Evolutionary conservation across 1,140 invertebrate genomes (phyloP).

Genomic region (Elymnias hypermnestra): DNA sequence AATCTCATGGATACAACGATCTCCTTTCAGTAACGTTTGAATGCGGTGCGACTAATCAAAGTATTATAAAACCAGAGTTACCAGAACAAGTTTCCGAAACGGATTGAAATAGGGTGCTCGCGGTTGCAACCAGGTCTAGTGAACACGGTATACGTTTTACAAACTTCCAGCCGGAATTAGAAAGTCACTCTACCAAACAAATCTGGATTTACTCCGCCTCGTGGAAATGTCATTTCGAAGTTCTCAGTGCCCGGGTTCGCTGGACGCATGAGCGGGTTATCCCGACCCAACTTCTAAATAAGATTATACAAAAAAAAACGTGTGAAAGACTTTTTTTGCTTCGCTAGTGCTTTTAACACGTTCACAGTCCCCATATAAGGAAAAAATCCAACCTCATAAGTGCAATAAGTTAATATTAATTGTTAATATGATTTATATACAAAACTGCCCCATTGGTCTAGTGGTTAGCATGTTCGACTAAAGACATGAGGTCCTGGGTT

Average conservation of each 20-base stretch:
- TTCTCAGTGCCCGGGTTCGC: constrained; percentile 32
- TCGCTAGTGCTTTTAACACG: no score
- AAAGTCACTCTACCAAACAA: constrained; percentile 69
- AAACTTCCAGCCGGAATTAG: constrained; percentile 68
- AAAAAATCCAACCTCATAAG: no score
- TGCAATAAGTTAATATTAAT: no score
- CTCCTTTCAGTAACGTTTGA: constrained; percentile 62
- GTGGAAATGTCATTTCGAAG: constrained; percentile 65
- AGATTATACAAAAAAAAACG: constrained; percentile 64
- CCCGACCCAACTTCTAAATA: constrained; percentile 38
- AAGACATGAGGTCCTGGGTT: no score
- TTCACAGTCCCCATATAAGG: no score
- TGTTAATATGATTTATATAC: no score
- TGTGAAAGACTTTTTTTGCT: constrained; percentile 18
- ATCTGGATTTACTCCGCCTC: constrained; percentile 64
- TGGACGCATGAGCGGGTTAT: constrained; percentile 52
- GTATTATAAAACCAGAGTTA: constrained; percentile 54
- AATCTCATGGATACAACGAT: constrained; percentile 44
- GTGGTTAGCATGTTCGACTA: no score
- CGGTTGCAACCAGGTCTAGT: constrained; percentile 56
- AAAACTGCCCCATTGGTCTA: no score
- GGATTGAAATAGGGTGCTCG: constrained; percentile 65
- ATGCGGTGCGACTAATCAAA: constrained; percentile 66
- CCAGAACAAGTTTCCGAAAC: constrained; percentile 53
- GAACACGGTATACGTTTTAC: constrained; percentile 70